Evolutionary conservation across 1,140 invertebrate species (phyloP), one percentile per base, ranked within the genome.

Genomic region (Saxidomus purpurata): DNA sequence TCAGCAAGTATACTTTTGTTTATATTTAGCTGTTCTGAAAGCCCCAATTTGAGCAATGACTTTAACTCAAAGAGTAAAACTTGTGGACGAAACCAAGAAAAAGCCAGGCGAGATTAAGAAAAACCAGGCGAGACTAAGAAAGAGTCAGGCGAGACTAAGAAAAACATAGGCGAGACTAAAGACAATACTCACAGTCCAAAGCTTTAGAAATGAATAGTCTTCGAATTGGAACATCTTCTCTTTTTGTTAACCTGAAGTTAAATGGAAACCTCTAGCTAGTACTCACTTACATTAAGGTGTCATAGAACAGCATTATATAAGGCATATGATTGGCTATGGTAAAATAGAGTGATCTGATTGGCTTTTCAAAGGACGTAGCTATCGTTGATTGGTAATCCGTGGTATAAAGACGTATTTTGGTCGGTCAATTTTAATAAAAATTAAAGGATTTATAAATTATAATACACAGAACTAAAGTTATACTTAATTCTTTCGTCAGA

Each of bases 61-160:
- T 38, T 25, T 13, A 28, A 47, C 43, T 47, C 8, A 47, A 9
- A 9, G 43, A 17, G 8, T 47, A 47, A 25, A 43, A n/a, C 11
- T n/a, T 9, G 28, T 34, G 1, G 6, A 8, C 11, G 15, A 49
- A 79, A 31, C 13, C 31, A 9, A 55, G 4, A 36, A 55, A 2
- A 52, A 17, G 9, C 15, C n/a, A 38, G 34, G 38, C 4, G 6
- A 31, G 15, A 55, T 55, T 43, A 43, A 43, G 15, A 8, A 43
- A 4, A 55, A n/a, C 52, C 8, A 84, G 36, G 55, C 40, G 40
- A 82, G 34, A 82, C 19, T 28, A 61, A 34, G 43, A 40, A 61
- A 13, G 36, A 36, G 17, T 15, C 79, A 82, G 52, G 59, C 34
- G 59, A 36, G 36, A 82, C 31, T 82, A 63, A 52, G 47, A 38